These are phyloP conservation scores for Acropternis orthonyx DNA, from an alignment of 2,797 vertebrate species.

Conservation along the genomic window DNA sequence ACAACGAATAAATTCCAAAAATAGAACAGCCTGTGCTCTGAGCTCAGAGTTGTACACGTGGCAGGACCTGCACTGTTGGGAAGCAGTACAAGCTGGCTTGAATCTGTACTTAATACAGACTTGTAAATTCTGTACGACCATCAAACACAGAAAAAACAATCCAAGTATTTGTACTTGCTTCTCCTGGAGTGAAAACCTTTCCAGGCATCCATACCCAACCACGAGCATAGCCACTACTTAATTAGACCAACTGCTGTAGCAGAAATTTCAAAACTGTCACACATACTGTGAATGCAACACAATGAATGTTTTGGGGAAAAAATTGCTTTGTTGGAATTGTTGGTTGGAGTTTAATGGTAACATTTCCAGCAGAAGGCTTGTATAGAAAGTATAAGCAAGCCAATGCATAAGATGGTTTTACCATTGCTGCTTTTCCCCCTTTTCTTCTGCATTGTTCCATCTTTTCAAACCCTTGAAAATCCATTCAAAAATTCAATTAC, in stretches of 20 bases:
- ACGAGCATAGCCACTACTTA: not conserved
- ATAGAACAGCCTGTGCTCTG: not conserved
- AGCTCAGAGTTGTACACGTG: not conserved
- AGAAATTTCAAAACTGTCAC: not conserved
- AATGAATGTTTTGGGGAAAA: not conserved
- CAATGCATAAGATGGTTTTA: not conserved
- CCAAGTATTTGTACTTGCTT: not conserved
- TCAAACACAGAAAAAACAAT: not conserved
- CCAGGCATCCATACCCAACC: not conserved
- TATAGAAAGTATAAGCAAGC: not conserved
- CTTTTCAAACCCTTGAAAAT: not conserved
- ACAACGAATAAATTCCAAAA: not conserved
- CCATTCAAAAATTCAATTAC: not conserved
- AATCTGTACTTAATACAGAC: not conserved
- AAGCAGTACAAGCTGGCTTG: not conserved
- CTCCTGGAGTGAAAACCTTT: not conserved
- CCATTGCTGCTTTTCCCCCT: rapidly evolving
- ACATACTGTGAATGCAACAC: not conserved
- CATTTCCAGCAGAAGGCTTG: not conserved
- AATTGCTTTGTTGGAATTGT: not conserved
- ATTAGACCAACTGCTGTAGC: not conserved
- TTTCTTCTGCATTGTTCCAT: not conserved
- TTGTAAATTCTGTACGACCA: not conserved
- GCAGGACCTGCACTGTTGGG: not conserved
- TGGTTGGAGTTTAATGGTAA: not conserved